Percentiles rank a stretch among this genome's conserved stretches.
Conservation (phyloP, 1,140 invertebrate genomes). For the Anoplophora glabripennis region DNA sequence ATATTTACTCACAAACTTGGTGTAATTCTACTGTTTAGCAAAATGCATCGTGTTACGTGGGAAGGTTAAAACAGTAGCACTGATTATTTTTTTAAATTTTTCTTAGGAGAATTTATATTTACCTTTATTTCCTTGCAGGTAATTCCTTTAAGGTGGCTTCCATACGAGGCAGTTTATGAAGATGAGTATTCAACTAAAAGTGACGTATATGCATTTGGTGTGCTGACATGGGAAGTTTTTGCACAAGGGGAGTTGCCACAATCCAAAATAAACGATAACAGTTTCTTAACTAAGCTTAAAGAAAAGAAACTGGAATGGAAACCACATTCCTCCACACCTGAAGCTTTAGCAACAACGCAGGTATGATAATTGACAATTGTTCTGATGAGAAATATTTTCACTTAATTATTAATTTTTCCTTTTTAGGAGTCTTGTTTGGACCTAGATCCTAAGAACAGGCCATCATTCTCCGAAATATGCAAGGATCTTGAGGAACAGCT, state of each 20-base stretch:
- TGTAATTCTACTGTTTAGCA: too few species aligned
- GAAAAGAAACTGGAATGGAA: slow-evolving; percentile 64
- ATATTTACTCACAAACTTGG: too few species aligned
- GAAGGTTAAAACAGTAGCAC: background rate
- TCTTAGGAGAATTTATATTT: background rate
- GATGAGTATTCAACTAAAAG: slow-evolving; percentile 92
- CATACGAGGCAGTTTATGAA: slow-evolving; percentile 83
- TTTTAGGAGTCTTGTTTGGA: slow-evolving; percentile 43
- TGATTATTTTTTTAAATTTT: background rate
- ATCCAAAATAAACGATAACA: slow-evolving; percentile 73
- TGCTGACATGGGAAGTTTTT: slow-evolving; percentile 89
- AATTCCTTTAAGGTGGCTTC: slow-evolving; percentile 82
- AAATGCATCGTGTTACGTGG: background rate
- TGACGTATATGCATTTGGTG: slow-evolving; percentile 90
- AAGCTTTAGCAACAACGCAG: slow-evolving; percentile 59
- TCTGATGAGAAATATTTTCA: slow-evolving; percentile 1
- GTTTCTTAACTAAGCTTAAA: slow-evolving; percentile 70
- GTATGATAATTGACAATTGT: slow-evolving; percentile 49
- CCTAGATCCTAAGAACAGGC: slow-evolving; percentile 43
- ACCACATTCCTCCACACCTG: slow-evolving; percentile 61
- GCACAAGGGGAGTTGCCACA: slow-evolving; percentile 84
- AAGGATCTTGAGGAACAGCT: slow-evolving; percentile 41
- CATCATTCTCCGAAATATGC: slow-evolving; percentile 38
- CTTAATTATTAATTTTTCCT: slow-evolving; percentile 12
- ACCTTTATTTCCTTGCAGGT: slow-evolving; percentile 48